These are phyloP conservation scores for Tarsius wallacei DNA, from an alignment of 2,797 vertebrate species.

Conservation along the genomic window DNA sequence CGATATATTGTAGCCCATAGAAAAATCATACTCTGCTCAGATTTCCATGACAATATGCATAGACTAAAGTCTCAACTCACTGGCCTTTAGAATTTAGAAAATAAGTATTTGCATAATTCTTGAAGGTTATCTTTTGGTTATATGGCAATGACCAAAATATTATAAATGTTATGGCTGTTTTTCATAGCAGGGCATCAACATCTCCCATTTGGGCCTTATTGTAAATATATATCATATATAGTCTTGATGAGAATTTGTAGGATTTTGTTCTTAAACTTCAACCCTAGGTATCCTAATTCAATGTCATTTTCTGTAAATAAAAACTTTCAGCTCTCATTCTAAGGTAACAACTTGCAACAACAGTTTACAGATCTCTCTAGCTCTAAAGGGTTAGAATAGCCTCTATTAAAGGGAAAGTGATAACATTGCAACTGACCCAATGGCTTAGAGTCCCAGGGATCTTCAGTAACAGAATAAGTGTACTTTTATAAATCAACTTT, in stretches of 20 bases:
- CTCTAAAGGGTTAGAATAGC: background rate
- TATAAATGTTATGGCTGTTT: background rate
- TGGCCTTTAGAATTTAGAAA: background rate
- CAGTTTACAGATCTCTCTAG: background rate
- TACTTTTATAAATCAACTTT: background rate
- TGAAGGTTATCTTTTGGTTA: too few species aligned
- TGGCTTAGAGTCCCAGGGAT: background rate
- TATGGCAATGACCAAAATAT: background rate
- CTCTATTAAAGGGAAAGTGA: background rate
- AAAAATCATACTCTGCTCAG: background rate
- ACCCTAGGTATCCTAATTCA: background rate
- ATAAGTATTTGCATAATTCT: background rate
- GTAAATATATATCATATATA: background rate
- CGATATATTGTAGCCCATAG: background rate
- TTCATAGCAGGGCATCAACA: background rate
- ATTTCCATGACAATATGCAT: background rate
- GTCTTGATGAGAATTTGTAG: background rate
- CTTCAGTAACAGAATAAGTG: background rate
- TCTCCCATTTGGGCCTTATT: background rate
- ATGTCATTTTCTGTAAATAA: background rate
- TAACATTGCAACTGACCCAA: background rate
- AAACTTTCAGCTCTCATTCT: background rate
- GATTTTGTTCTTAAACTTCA: background rate
- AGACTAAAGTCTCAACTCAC: background rate
- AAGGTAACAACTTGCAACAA: background rate